Evolutionary conservation across 2,888 invertebrate genomes (phyloP).

Genomic region (Drosophila paranaensis): DNA sequence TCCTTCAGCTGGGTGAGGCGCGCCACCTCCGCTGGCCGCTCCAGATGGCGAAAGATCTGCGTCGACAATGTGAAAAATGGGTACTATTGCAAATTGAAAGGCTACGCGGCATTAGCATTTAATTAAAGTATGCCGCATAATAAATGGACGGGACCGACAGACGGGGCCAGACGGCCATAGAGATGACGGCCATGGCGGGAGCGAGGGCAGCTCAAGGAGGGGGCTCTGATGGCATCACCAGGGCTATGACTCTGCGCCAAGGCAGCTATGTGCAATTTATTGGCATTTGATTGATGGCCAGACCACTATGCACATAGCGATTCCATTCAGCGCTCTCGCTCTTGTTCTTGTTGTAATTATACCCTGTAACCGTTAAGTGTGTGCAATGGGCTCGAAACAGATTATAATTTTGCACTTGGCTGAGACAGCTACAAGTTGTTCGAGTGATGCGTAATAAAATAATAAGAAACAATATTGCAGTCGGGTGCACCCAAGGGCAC

Average conservation of each 20-base stretch:
- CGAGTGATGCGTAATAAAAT: background rate
- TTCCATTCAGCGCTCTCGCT: background rate
- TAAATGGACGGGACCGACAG: constrained; percentile 19
- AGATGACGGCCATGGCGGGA: too few relatives aligned
- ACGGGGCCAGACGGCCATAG: background rate
- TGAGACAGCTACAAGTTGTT: too few relatives aligned
- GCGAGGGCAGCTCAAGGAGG: background rate
- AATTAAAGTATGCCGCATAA: constrained; percentile 49
- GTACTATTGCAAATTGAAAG: constrained; percentile 35
- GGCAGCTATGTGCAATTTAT: constrained; percentile 30
- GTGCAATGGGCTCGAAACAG: background rate
- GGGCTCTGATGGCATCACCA: constrained; percentile 29
- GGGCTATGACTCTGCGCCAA: constrained; percentile 3
- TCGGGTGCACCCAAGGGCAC: background rate
- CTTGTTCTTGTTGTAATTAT: constrained; percentile 5
- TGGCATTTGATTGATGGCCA: constrained; percentile 49
- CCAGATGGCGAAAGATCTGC: constrained; percentile 91
- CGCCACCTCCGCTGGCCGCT: constrained; percentile 91
- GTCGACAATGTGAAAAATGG: constrained; percentile 6
- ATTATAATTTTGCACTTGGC: background rate
- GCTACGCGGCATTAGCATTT: constrained; percentile 41
- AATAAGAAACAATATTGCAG: background rate
- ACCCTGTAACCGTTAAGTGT: constrained; percentile 14
- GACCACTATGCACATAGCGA: constrained; percentile 20
- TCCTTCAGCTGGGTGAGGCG: constrained; percentile 88